phyloP scores from a whole-genome alignment of 2,888 invertebrate genomes.

The Caenorhabditis virilis region DNA sequence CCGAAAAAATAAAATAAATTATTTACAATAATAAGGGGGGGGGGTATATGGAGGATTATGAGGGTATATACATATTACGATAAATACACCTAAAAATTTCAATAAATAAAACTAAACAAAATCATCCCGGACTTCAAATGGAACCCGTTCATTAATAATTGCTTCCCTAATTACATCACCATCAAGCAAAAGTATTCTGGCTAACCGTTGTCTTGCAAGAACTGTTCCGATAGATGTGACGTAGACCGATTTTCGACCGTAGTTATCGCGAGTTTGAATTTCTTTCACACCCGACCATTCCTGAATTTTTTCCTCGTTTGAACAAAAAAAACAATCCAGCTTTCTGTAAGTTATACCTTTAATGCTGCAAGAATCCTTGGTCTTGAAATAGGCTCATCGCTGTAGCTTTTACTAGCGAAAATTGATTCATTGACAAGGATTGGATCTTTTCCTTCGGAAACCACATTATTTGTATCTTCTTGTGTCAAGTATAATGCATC shows the following conservation, averaged over 20 bases:
- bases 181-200: constrained; percentile 32
- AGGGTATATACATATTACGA: too few species aligned
- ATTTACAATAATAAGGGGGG: too few species aligned
- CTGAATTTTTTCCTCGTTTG: too few species aligned
- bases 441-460: constrained; percentile 36
- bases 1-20: too few species aligned
- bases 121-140: constrained; percentile 35
- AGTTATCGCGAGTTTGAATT: constrained; percentile 30
- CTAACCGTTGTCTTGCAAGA: constrained; percentile 33
- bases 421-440: constrained; percentile 36
- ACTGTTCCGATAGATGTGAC: constrained; percentile 41
- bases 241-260: constrained; percentile 24
- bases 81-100: too few species aligned
- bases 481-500: constrained; percentile 32
- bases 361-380: constrained; percentile 18
- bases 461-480: not conserved
- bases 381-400: constrained; percentile 21
- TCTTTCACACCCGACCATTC: constrained; percentile 41
- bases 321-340: constrained; percentile 5
- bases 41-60: too few species aligned
- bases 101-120: too few species aligned
- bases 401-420: constrained; percentile 29
- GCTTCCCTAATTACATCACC: constrained; percentile 33
- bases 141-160: constrained; percentile 27
- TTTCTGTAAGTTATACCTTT: constrained; percentile 30